Percentiles rank a stretch among this genome's conserved stretches.
phyloP scores from a whole-genome alignment of 2,113 vertebrate genomes.

The Isichthys henryi region DNA sequence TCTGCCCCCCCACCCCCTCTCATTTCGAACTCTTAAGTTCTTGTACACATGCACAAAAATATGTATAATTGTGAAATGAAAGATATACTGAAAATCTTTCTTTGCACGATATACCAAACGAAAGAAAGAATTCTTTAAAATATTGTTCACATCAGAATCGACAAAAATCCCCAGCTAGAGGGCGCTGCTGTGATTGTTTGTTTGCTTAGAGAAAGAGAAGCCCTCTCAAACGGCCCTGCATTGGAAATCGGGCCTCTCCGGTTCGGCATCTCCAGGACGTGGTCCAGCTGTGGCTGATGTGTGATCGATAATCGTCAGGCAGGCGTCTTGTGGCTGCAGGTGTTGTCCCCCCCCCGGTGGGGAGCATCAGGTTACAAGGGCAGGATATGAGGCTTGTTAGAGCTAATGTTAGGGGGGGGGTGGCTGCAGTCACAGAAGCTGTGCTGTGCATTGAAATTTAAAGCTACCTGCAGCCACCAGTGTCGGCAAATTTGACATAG shows the following conservation, averaged over 20 bases:
- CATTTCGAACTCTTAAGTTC: not conserved
- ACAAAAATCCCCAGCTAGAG: not conserved
- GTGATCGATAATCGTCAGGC: constrained; percentile 37
- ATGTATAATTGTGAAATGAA: not conserved
- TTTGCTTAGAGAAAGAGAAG: not conserved
- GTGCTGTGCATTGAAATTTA: not conserved
- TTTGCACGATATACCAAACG: not conserved
- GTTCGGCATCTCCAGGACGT: not conserved
- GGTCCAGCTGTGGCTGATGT: not conserved
- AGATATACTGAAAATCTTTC: not conserved
- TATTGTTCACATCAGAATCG: not conserved
- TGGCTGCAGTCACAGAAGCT: not conserved
- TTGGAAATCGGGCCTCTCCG: not conserved
- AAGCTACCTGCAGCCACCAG: not conserved
- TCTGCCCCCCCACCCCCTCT: not conserved
- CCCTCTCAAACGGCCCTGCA: not conserved
- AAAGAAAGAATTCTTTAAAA: not conserved
- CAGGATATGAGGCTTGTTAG: constrained; percentile 57
- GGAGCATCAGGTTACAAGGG: constrained; percentile 59
- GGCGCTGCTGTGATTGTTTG: not conserved
- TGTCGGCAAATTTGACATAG: not conserved
- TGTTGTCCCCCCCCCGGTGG: constrained; percentile 41
- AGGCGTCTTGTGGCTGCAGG: constrained; percentile 55
- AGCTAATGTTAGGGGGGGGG: constrained; percentile 41
- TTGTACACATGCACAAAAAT: not conserved